Evolutionary conservation across 1,140 invertebrate genomes (phyloP), one percentile per base, ranked within the genome.

Genomic region (Leptinotarsa texana): DNA sequence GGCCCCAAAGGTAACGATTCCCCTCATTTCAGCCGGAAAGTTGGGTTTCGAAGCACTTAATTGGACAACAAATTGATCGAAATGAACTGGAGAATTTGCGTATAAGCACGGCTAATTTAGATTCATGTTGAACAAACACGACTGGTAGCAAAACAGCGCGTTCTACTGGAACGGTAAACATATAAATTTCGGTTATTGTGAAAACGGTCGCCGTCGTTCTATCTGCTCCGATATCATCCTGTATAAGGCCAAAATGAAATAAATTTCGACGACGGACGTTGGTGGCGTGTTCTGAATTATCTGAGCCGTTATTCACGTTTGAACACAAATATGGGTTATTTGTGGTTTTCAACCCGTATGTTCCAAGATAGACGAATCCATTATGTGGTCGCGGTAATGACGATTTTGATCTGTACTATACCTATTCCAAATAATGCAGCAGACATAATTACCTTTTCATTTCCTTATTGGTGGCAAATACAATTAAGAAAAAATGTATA

Each of bases 321-420:
- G 51, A 57, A 57, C n/a, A 18, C 17, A 57, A 57, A 57, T 57
- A 57, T 57, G 51, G 51, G 51, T 57, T 57, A 57, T 57, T 57
- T 57, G 51, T 17, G 51, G 51, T n/a, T 57, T 57, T 57, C 51
- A 18, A 18, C 51, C 51, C 15, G 51, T 57, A 13, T 5, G 17
- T 18, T 57, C 6, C n/a, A 57, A 57, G 51, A 57, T 57, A 57
- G 15, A 57, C 51, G 51, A 18, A 57, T 57, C 51, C 8, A 42
- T 42, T 42, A 57, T 57, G 17, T 18, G 15, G n/a, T 57, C n/a
- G 15, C 51, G 51, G 1, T 57, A 57, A n/a, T 57, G n/a, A 57
- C n/a, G 51, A 57, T 57, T 17, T 17, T 57, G 33, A 42, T 57
- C n/a, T 13, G 51, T 18, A 57, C 15, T 57, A 57, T 57, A 57